Evolutionary conservation across 2,113 vertebrate genomes (phyloP).

Genomic region (Plestiodon gilberti): DNA sequence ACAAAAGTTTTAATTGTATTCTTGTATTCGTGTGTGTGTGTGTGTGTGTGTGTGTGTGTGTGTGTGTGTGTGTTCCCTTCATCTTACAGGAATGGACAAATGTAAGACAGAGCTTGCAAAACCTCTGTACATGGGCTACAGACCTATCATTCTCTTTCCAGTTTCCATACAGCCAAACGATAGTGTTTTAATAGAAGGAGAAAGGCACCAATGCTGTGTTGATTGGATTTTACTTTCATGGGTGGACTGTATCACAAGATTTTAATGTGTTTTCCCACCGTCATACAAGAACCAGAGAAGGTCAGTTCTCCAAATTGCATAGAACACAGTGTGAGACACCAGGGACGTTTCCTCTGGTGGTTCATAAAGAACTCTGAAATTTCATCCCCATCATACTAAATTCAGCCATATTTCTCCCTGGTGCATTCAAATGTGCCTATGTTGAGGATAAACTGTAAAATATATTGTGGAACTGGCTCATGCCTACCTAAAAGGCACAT

Average conservation of each 20-base stretch:
- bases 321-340: background rate
- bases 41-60: background rate
- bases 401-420: background rate
- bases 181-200: background rate
- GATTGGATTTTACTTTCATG: background rate
- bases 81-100: background rate
- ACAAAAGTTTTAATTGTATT: background rate
- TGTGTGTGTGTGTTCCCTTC: background rate
- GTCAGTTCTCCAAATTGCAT: too few relatives aligned
- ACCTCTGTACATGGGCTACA: rapidly evolving
- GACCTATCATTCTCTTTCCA: background rate
- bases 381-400: background rate
- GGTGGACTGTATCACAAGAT: background rate
- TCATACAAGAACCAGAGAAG: background rate
- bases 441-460: background rate
- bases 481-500: background rate
- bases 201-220: background rate
- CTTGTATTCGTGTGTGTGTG: background rate
- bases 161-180: background rate
- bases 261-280: background rate
- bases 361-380: background rate
- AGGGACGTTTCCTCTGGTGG: too few relatives aligned
- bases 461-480: background rate
- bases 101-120: background rate
- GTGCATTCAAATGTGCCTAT: background rate